These are phyloP conservation scores for Drosophila leontia DNA, from an alignment of 1,140 invertebrate genomes.

Conservation along the genomic window DNA sequence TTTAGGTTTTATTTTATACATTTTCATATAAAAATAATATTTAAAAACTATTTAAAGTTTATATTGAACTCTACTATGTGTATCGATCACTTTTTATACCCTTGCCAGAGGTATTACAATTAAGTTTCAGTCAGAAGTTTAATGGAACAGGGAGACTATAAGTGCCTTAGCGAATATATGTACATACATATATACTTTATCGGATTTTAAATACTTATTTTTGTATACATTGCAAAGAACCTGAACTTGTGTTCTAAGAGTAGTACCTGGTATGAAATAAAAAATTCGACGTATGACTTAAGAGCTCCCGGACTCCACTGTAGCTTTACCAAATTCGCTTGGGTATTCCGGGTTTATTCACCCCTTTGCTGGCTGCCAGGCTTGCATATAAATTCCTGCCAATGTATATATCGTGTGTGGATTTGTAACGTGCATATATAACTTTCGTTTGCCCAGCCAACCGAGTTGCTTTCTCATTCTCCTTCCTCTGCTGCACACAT, in stretches of 20 bases:
- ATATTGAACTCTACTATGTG: too few species aligned
- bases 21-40: too few species aligned
- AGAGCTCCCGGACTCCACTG: background rate
- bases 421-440: constrained; percentile 20
- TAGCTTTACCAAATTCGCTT: constrained; percentile 11
- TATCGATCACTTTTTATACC: too few species aligned
- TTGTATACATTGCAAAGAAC: background rate
- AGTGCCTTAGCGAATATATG: too few species aligned
- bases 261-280: background rate
- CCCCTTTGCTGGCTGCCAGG: constrained; percentile 21
- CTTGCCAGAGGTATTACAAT: too few species aligned
- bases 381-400: constrained; percentile 20
- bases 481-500: constrained; percentile 15
- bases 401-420: constrained; percentile 5
- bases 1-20: too few species aligned
- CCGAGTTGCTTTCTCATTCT: constrained; percentile 12
- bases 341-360: constrained; percentile 63
- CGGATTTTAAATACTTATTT: background rate
- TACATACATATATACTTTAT: background rate
- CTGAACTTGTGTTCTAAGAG: background rate
- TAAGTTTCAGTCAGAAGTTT: background rate
- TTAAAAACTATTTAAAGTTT: too few species aligned
- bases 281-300: background rate
- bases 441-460: constrained; percentile 57
- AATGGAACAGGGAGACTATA: too few species aligned